These are phyloP conservation scores for Eupithecia abbreviata DNA, from an alignment of 2,888 invertebrate genomes.

Conservation along the genomic window DNA sequence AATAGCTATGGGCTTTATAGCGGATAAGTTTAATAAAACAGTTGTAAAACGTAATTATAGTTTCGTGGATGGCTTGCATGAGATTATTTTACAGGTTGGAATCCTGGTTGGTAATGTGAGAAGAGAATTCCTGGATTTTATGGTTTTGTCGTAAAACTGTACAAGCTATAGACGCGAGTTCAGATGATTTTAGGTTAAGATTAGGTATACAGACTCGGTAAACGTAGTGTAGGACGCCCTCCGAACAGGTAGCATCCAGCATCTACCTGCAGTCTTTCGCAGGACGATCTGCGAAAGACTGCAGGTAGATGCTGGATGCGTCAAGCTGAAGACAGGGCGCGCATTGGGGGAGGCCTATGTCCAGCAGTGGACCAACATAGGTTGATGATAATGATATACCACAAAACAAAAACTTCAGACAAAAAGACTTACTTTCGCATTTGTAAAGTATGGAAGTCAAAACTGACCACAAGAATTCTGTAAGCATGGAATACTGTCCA, in stretches of 20 bases:
- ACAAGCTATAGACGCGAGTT: not conserved
- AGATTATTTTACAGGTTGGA: not conserved
- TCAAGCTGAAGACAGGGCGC: too few species aligned
- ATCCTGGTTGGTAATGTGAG: not conserved
- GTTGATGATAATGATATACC: too few species aligned
- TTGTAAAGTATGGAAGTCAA: not conserved
- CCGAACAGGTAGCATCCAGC: too few species aligned
- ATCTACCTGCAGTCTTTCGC: too few species aligned
- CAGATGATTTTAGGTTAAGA: not conserved
- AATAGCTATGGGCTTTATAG: slow-evolving; percentile 44
- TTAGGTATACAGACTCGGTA: too few species aligned
- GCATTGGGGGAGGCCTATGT: too few species aligned
- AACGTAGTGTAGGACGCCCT: too few species aligned
- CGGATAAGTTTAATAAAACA: slow-evolving; percentile 37
- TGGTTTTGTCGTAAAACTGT: slow-evolving; percentile 1
- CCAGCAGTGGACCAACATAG: too few species aligned
- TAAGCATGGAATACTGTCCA: slow-evolving; percentile 57
- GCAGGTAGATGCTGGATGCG: too few species aligned
- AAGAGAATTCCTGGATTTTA: slow-evolving; percentile 4
- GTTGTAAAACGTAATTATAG: slow-evolving; percentile 34
- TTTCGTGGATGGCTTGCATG: slow-evolving; percentile 28
- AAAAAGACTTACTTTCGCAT: not conserved
- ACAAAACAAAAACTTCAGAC: too few species aligned
- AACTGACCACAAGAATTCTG: slow-evolving; percentile 29
- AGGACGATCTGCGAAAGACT: too few species aligned